These are phyloP conservation scores for Petrocephalus microphthalmus DNA, from an alignment of 2,113 vertebrate species.

Conservation along the genomic window DNA sequence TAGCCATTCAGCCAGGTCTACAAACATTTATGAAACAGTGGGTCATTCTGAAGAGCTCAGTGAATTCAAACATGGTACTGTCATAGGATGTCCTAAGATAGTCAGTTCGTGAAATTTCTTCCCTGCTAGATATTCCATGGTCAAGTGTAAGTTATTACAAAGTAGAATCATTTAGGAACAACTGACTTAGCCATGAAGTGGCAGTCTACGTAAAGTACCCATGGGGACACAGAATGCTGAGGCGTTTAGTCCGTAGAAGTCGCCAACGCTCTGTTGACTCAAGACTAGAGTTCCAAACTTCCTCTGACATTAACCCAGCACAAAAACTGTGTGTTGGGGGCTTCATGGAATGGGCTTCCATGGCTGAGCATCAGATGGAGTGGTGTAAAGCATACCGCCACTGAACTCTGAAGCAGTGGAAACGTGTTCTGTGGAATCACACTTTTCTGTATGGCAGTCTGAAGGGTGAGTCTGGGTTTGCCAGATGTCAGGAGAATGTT, in stretches of 20 bases:
- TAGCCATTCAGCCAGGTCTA: background rate
- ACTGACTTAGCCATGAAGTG: no score
- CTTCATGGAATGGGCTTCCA: background rate
- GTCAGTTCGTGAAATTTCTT: background rate
- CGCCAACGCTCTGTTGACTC: no score
- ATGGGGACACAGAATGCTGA: no score
- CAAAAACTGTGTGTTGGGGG: background rate
- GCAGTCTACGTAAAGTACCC: no score
- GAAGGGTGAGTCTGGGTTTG: background rate
- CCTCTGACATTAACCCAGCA: background rate
- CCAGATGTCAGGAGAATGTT: background rate
- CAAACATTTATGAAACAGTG: background rate
- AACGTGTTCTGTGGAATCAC: background rate
- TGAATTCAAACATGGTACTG: background rate
- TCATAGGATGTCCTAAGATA: background rate
- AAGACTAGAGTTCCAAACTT: background rate
- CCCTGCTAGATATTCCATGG: background rate
- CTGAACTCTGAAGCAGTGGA: background rate
- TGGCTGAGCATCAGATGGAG: background rate
- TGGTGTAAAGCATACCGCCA: background rate
- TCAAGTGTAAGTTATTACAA: no score
- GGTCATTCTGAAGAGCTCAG: background rate
- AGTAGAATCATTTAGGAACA: no score
- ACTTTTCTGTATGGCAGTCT: background rate
- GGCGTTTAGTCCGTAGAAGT: no score